Base-by-base conservation (phyloP, 2,888 invertebrate genomes). In the Zygothrica quintamaculata region DNA sequence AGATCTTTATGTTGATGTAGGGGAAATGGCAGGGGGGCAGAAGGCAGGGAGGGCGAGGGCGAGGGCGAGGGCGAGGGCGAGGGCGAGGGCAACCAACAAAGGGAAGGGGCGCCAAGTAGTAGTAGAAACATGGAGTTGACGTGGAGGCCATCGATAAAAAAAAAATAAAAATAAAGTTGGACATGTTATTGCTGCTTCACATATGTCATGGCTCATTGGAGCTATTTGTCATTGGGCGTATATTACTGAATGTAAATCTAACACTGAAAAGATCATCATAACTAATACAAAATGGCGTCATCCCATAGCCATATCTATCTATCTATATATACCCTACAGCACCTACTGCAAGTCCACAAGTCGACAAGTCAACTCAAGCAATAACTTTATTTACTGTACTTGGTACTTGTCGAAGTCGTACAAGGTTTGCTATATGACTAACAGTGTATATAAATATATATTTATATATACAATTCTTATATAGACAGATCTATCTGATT, bases 251-350 rank as follows among this genome's bases (percentile, higher is more conserved):
- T 69, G 52, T 58, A 69, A 65, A 64, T 50, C 60, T 59, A 72
- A 57, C 67, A 48, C 37, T 34, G 12, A n/a, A 9, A 50, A 52
- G 42, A 55, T 53, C 40, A 40, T 60, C n/a, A n/a, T n/a, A n/a
- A n/a, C 51, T 61, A 51, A 50, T 11, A 46, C 59, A 60, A 79
- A 66, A 86, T 79, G 84, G 79, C 79, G 79, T 79, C 79, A 86
- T 65, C 66, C 18, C 12, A 51, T 22, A 22, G 3, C 18, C 18
- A 2, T 5, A 2, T 22, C 18, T 22, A 22, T 5, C 18, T 5
- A 2, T 22, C 18, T 22, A 22, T 5, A n/a, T n/a, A n/a, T n/a
- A n/a, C n/a, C n/a, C n/a, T n/a, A n/a, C n/a, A n/a, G n/a, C n/a
- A n/a, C n/a, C n/a, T n/a, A n/a, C n/a, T n/a, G n/a, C n/a, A n/a